These are phyloP conservation scores for Rhagoletis pomonella DNA, from an alignment of 1,140 invertebrate species.

Conservation along the genomic window DNA sequence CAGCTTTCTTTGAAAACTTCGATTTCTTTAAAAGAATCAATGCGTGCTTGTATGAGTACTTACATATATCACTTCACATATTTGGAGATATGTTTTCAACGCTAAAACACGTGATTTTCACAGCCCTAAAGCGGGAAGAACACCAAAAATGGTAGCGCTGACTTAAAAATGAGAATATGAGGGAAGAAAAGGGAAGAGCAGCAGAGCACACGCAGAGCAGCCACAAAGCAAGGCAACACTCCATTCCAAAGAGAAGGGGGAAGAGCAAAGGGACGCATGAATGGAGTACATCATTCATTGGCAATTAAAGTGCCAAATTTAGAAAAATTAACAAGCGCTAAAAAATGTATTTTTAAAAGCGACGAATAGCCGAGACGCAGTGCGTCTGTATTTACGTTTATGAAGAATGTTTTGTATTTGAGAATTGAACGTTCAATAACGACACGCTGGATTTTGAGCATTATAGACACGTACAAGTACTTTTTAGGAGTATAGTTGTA, in stretches of 20 bases:
- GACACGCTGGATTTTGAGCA: neutral
- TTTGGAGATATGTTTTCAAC: neutral
- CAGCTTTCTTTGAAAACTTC: too few species aligned
- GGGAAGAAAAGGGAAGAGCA: neutral
- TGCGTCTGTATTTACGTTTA: neutral
- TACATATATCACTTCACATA: neutral
- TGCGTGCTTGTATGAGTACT: neutral
- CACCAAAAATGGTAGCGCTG: conserved; percentile 3
- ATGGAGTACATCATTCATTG: conserved; percentile 35
- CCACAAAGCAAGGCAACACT: too few species aligned
- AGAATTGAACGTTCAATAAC: neutral
- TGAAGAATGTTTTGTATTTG: neutral
- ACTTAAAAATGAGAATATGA: conserved; percentile 1
- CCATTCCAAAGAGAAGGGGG: too few species aligned
- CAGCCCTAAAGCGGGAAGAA: neutral
- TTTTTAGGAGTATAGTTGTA: neutral
- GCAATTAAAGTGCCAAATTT: conserved; percentile 44
- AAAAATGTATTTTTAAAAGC: conserved; percentile 9
- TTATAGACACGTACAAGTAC: conserved; percentile 17
- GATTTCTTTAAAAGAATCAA: neutral
- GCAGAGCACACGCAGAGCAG: neutral
- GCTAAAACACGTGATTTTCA: conserved; percentile 34
- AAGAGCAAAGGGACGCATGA: neutral
- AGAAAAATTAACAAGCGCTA: conserved; percentile 39
- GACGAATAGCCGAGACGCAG: neutral